Base-by-base conservation (phyloP, 2,888 invertebrate species). In the Cryptocephalus moraei region DNA sequence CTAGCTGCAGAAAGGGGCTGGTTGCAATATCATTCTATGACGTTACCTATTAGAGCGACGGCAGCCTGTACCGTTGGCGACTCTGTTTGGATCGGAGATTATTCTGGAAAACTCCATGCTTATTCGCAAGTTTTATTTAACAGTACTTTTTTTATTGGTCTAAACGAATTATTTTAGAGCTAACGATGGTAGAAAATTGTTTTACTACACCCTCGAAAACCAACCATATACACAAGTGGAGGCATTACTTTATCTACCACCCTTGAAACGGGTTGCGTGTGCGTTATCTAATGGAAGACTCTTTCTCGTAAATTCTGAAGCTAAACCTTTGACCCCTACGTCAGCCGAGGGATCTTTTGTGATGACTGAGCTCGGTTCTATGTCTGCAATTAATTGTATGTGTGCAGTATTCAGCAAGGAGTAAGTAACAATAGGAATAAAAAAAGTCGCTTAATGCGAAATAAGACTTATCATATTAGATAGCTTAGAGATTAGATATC, bases 51-150 rank as follows among this genome's bases (percentile, higher is more conserved):
- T 41, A 68, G 77, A 52, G 80, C 82, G 50, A 82, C 81, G 2
- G 81, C 85, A 0, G 75, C 86, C 64, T 90, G 89, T 62, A 80
- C 84, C 10, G 83, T 91, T 1, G 85, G 83, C 41, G 75, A 80
- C 53, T 76, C 78, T 40, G 77, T 95, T 56, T 96, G 95, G 95
- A 80, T 93, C 56, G 94, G 93, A 0, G 94, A 95, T 73, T 84
- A 83, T 43, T 75, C 80, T 1, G 93, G 92, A n/a, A 80, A 84
- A 52, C 78, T 96, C 49, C 85, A 87, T 56, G 85, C 91, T 0
- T 93, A 88, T 65, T 79, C 81, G 82, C 81, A 60, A 73, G 73
- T 59, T 32, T 14, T 33, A 41, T 39, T 22, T 22, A 22, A 22
- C 6, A 22, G 6, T 6, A 22, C 2, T 22, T 22, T 22, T 22